A percentile compares a stretch with the other conserved stretches of the same genome.
Evolutionary conservation across 1,140 invertebrate species (phyloP).

Genomic region (Drosophila arizonae): DNA sequence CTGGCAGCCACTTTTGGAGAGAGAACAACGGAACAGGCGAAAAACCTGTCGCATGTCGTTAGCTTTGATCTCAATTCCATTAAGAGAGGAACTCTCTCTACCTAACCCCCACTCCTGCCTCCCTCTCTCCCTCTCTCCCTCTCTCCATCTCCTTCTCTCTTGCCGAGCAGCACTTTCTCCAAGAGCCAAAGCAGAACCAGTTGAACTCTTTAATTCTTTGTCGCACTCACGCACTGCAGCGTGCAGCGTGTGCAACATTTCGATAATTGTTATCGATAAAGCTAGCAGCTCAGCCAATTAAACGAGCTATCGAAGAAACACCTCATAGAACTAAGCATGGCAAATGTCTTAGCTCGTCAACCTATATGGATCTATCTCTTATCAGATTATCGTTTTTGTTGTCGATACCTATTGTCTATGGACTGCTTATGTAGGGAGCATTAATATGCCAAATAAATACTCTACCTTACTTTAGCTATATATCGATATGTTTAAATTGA

Average conservation of each 20-base stretch:
- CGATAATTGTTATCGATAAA: conserved; percentile 19
- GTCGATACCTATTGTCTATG: too few relatives aligned
- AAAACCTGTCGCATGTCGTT: conserved; percentile 53
- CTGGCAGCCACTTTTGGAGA: conserved; percentile 17
- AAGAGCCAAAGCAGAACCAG: conserved; percentile 33
- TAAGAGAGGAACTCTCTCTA: conserved; percentile 22
- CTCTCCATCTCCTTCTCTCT: conserved; percentile 4
- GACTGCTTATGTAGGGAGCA: too few relatives aligned
- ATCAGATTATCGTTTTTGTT: too few relatives aligned
- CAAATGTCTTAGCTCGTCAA: too few relatives aligned
- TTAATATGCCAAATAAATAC: too few relatives aligned
- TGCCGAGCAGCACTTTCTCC: conserved; percentile 35
- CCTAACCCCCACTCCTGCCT: neutral
- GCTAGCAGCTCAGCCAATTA: neutral
- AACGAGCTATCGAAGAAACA: neutral
- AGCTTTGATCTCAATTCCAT: conserved; percentile 45
- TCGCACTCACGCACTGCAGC: conserved; percentile 4
- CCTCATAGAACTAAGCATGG: too few relatives aligned
- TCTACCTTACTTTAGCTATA: too few relatives aligned
- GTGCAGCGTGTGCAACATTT: conserved; percentile 13
- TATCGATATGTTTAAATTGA: too few relatives aligned
- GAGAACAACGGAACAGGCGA: conserved; percentile 23
- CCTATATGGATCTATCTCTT: too few relatives aligned
- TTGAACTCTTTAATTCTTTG: conserved; percentile 31
- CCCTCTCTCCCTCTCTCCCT: conserved; percentile 19